These are phyloP conservation scores for Sparidentex hasta DNA, from an alignment of 2,797 vertebrate genomes.

Conservation along the genomic window DNA sequence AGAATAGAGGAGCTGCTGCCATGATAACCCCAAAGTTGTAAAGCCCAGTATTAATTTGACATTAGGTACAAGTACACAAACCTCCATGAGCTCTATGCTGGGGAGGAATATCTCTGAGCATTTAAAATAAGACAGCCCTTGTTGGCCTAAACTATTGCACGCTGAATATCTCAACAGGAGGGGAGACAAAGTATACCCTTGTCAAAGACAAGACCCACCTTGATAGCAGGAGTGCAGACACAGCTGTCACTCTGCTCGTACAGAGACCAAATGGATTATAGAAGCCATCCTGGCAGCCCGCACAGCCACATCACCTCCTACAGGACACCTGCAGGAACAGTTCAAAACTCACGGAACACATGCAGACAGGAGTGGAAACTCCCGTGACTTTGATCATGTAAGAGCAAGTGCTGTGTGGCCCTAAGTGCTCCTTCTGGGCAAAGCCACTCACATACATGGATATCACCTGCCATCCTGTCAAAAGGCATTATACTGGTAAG, in stretches of 20 bases:
- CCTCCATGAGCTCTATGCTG: not conserved
- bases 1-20: not conserved
- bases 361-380: slow-evolving; percentile 21
- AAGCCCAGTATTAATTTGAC: not conserved
- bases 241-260: slow-evolving; percentile 35
- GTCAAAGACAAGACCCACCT: slow-evolving; percentile 24
- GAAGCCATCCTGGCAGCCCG: slow-evolving; percentile 9
- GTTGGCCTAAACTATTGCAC: not conserved
- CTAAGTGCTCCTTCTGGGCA: not conserved
- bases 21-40: not conserved
- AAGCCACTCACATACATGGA: not conserved
- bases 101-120: not conserved
- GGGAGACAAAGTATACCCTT: slow-evolving; percentile 37
- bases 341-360: slow-evolving; percentile 28
- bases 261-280: slow-evolving; percentile 37
- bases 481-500: not conserved
- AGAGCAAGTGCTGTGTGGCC: slow-evolving; percentile 10
- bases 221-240: slow-evolving; percentile 32
- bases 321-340: slow-evolving; percentile 27
- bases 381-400: slow-evolving; percentile 27
- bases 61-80: not conserved
- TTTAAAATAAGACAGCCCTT: not conserved
- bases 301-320: slow-evolving; percentile 18
- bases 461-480: not conserved
- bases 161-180: slow-evolving; percentile 15